Evolutionary conservation across 2,888 invertebrate genomes (phyloP).

Genomic region (Catonia carolina): DNA sequence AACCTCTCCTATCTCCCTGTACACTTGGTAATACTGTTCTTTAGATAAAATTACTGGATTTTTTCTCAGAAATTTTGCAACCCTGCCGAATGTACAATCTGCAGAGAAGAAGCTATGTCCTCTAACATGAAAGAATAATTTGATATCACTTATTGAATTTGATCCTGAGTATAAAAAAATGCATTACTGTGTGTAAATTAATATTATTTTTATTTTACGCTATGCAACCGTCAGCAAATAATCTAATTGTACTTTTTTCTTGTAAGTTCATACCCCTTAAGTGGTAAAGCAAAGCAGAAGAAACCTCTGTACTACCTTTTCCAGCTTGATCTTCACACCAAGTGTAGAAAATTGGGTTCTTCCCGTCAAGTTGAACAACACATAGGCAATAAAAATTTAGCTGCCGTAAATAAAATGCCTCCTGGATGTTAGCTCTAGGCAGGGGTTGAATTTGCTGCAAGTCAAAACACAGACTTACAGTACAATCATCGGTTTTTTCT

Average conservation of each 20-base stretch:
- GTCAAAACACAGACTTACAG: constrained; percentile 1
- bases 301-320: constrained; percentile 4
- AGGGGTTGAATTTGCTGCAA: background rate
- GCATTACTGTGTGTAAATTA: background rate
- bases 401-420: constrained; percentile 4
- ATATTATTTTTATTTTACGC: constrained; percentile 6
- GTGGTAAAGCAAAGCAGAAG: constrained; percentile 1
- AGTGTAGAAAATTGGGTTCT: constrained; percentile 2
- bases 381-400: constrained; percentile 7
- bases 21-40: too few species aligned
- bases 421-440: constrained; percentile 12
- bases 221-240: background rate
- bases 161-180: too few species aligned
- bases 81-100: too few species aligned
- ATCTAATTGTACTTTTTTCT: background rate
- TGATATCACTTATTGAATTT: too few species aligned
- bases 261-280: background rate
- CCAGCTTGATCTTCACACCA: constrained; percentile 6
- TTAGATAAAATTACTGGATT: too few species aligned
- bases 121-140: too few species aligned
- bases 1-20: too few species aligned
- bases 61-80: too few species aligned
- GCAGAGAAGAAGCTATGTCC: too few species aligned
- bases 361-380: background rate
- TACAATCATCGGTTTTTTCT: constrained; percentile 9